Base-by-base conservation (phyloP, 2,888 invertebrate species). In the Selenia dentaria region DNA sequence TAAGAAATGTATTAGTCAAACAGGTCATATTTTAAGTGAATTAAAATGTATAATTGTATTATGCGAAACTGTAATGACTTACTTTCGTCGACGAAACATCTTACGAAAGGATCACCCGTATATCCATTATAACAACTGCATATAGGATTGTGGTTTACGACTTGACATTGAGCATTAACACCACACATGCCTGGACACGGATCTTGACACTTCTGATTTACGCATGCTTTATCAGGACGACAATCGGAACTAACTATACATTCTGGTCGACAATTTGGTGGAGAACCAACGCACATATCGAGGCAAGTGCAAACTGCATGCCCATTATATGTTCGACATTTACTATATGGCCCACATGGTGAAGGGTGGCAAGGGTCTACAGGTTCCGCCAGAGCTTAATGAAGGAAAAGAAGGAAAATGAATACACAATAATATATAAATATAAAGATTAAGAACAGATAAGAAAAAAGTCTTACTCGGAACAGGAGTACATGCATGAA, bases 221-320 rank as follows among this genome's bases (percentile, higher is more conserved):
- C 92, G 74, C 96, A 96, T 33, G 96, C 94, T 82, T 93, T 92
- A 63, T 95, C 92, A 56, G 93, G 92, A 47, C 93, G 88, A 82
- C 96, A 96, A 74, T 96, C 96, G 0, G 95, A 93, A 78, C 95
- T 95, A 59, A 95, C 93, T 54, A 95, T 92, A 82, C 96, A 96
- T 83, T 96, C 95, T 1, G 95, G 95, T 60, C 94, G 92, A 79
- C 96, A 96, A 55, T 92, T 92, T 13, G 95, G 95, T 26, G 96
- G 96, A 40, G 94, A 92, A 45, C 96, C 96, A 57, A 94, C 86
- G 77, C 94, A 95, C 55, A 93, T 93, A 46, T 93, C 92, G 61
- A 93, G 92, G 67, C 96, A 96, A 49, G 95, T 95, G 77, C 96
- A 96, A 50, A 95, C 94, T 29, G 95, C 95, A 76, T 95, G 93